Base-by-base conservation (phyloP, 1,140 invertebrate genomes). In the Drosophila arizonae region DNA sequence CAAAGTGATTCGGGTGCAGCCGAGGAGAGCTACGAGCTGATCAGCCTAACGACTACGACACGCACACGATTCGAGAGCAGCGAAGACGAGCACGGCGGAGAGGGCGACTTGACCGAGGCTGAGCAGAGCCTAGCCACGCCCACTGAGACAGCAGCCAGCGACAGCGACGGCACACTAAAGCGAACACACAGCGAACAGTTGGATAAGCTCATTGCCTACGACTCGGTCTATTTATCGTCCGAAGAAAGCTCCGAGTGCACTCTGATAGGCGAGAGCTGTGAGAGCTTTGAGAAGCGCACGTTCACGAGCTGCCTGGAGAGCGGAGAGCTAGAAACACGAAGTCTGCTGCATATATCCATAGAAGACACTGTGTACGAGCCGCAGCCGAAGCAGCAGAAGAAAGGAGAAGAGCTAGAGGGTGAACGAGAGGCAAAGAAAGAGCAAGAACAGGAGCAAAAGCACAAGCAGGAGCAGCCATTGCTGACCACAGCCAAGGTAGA, bases 221-320 rank as follows among this genome's bases (percentile, higher is more conserved):
- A 92, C 61, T 92, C 91, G 33, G 90, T 92, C 1, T 92, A 92
- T 65, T 61, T 92, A 1, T 92, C 91, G 13, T 92, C 91, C 0
- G 91, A 92, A 46, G 91, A 91, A 24, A 90, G 91, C 41, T 91
- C 90, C 10, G 91, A 91, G 51, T 81, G 81, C 24, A 92, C 89
- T 0, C 21, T 92, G n/a, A 70, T 90, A 0, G 90, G 90, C 11
- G 90, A 86, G 13, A 78, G 74, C 45, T 73, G 77, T 28, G 90
- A 90, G 28, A 75, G 76, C 45, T 82, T 88, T 1, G 81, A 85
- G 52, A 63, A 82, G 48, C 51, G 80, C 24, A 85, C 77, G 10
- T 77, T 71, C 21, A 78, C 75, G 4, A 86, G 68, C 10, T 72
- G 77, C 33, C 39, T 64, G 10, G 75, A 86, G 13, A 85, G 60